Evolutionary conservation across 35 echinoderm and acorn worm species (phyloP), one percentile per base, ranked within the genome.

Genomic region (Amphiura filiformis): DNA sequence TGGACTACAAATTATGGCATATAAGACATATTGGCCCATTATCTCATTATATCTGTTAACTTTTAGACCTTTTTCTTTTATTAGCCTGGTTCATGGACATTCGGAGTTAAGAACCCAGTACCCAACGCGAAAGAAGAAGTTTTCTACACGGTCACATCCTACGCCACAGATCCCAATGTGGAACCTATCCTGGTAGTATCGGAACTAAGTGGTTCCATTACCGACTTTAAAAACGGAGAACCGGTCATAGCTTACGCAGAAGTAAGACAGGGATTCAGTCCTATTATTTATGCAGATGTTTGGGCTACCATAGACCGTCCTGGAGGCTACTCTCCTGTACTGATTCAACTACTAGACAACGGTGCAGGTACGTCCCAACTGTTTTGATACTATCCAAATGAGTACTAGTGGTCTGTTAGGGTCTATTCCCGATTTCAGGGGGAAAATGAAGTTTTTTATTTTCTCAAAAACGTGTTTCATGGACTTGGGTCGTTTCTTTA

Each of bases 281-380:
- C 93, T 5, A 86, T 94, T 0, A 76, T 94, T 15, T 79, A 90
- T 44, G 93, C 84, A 0, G 40, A 90, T n/a, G 93, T 94, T 9
- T 39, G 39, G 39, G 93, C 93, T 18, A 40, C 56, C 1, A 65
- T 94, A 31, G 83, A 90, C 31, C 83, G 88, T 30, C 93, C 93
- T 22, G 87, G 82, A 12, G 56, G 33, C 1, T 85, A 85, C 37
- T 41, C 40, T 56, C 61, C 88, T 4, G 76, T 80, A 0, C 23
- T 35, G 20, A 26, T 90, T 3, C 91, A 81, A 35, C 88, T 94
- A 1, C 49, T 77, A 35, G 93, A 94, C 39, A 94, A 94, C 31
- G 93, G 93, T 0, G 93, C 93, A 30, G 86, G 91, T 93, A 78
- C 31, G 80, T 78, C 9, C 49, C 36, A 2, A 47, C 18, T 15